A percentile compares a stretch with the other conserved stretches of the same genome.
These are phyloP conservation scores for Periphyllus acericola DNA, from an alignment of 2,888 invertebrate species.

Conservation along the genomic window DNA sequence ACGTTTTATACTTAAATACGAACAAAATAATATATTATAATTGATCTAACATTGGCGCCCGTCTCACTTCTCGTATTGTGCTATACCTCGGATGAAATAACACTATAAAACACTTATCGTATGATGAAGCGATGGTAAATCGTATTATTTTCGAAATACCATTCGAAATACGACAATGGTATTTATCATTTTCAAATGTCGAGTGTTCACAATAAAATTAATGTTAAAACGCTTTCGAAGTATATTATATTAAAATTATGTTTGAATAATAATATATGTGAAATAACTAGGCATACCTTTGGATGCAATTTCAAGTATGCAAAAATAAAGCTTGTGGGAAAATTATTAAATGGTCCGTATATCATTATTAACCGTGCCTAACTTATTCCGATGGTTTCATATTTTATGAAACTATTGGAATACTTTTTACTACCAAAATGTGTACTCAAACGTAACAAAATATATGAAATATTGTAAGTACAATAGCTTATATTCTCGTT, in stretches of 20 bases:
- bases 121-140: background rate
- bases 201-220: background rate
- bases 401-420: too few relatives aligned
- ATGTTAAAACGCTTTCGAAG: background rate
- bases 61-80: background rate
- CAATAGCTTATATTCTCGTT: background rate
- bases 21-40: background rate
- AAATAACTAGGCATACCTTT: too few relatives aligned
- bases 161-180: background rate
- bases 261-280: too few relatives aligned
- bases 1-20: background rate
- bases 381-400: too few relatives aligned
- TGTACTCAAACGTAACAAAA: background rate
- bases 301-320: too few relatives aligned
- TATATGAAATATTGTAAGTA: background rate
- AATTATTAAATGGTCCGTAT: too few relatives aligned
- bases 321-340: too few relatives aligned
- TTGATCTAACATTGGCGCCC: background rate
- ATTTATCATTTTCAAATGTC: background rate
- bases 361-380: too few relatives aligned
- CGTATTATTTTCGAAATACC: background rate
- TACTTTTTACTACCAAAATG: background rate
- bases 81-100: too few relatives aligned
- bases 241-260: background rate
- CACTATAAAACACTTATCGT: too few relatives aligned